Base-by-base conservation (phyloP, 2,113 vertebrate species). In the Entelurus aequoreus region DNA sequence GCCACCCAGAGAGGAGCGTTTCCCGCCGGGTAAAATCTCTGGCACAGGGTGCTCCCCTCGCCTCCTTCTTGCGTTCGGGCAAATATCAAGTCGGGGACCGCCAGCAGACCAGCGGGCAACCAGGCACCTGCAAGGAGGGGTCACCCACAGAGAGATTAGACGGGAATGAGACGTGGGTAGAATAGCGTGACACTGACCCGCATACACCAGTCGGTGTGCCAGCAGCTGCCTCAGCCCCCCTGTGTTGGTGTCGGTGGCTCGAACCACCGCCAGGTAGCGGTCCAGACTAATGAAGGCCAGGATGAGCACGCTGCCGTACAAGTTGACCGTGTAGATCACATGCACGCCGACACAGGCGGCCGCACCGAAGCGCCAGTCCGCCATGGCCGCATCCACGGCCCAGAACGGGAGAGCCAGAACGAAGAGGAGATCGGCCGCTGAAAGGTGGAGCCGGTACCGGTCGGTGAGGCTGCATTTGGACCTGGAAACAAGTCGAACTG, bases 241-340 rank as follows among this genome's bases (percentile, higher is more conserved):
- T 37, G 94, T 97, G 87, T 92, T 96, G 57, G 95, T 99, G 78
- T 93, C 96, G 13, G 96, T 99, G 65, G 97, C 94, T 0, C 92
- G 92, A 60, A 98, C 96, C 8, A 99, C 97, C 0, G 97, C 97
- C 85, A 98, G 86, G 87, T 99, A 99, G 3, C 96, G 92, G 78
- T 99, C 97, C 82, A 99, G 84, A 38, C 97, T 99, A 81, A 99
- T 99, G 69, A 98, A 99, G 13, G 97, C 96, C 84, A 99, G 85
- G 83, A 99, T 95, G 65, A 99, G 90, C 62, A 98, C 95, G 37
- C 96, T 99, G 87, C 96, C 94, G 6, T 99, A 99, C 61, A 99
- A 91, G 85, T 98, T 98, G 74, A 99, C 94, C 0, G 95, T 98
- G 82, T 99, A 97, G 78, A 99, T 95, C 66, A 94, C 90, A 13